Evolutionary conservation across 2,113 vertebrate genomes (phyloP).

Genomic region (Peucedramus taeniatus): DNA sequence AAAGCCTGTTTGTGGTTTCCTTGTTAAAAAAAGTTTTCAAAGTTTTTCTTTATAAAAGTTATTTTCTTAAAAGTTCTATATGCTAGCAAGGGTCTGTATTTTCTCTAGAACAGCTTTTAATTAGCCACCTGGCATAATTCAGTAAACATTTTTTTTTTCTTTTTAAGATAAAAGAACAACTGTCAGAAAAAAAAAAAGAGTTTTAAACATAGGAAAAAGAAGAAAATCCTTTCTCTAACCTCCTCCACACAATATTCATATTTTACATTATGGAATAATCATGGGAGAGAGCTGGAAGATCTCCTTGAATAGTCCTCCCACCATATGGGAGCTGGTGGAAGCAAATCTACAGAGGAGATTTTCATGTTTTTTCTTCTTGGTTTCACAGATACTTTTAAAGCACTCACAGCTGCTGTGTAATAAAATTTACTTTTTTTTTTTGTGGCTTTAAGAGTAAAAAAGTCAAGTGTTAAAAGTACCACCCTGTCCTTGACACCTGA

Average conservation of each 20-base stretch:
- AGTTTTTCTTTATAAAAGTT: background rate
- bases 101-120: background rate
- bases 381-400: slow-evolving; percentile 4
- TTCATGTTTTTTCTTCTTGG: background rate
- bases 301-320: background rate
- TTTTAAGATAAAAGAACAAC: background rate
- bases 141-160: background rate
- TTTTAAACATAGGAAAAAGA: background rate
- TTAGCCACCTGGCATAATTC: background rate
- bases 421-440: background rate
- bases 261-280: background rate
- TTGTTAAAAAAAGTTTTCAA: background rate
- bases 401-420: background rate
- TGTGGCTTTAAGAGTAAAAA: background rate
- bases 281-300: background rate
- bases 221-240: background rate
- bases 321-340: background rate
- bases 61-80: background rate
- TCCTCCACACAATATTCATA: background rate
- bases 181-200: background rate
- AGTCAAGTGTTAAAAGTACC: background rate
- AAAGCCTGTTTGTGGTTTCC: background rate
- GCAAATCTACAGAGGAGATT: background rate
- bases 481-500: background rate
- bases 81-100: background rate